Conservation (phyloP, 2,888 invertebrate genomes). For the Spisula solida region DNA sequence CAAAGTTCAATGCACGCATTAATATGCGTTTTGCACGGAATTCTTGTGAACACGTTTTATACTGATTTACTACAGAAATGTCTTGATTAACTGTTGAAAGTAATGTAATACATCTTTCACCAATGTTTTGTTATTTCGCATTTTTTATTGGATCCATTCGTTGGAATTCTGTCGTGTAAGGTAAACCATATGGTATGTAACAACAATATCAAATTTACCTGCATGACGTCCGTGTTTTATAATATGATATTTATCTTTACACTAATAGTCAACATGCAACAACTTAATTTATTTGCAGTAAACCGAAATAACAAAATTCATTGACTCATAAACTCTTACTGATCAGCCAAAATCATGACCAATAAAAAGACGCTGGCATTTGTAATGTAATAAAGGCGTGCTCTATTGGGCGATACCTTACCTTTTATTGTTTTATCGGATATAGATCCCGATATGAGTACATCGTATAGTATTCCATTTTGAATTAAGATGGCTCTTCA, state of each 20-base stretch:
- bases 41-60: background rate
- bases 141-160: background rate
- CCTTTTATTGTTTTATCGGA: too few species aligned
- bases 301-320: background rate
- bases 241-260: background rate
- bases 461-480: too few species aligned
- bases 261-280: background rate
- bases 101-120: slow-evolving; percentile 15
- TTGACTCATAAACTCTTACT: background rate
- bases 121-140: background rate
- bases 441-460: too few species aligned
- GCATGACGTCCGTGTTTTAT: background rate
- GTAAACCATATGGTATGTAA: background rate
- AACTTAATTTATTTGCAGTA: background rate
- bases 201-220: background rate
- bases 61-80: background rate
- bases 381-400: background rate
- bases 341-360: background rate
- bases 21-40: background rate
- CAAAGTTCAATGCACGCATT: background rate
- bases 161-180: background rate
- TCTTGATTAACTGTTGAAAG: slow-evolving; percentile 8
- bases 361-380: background rate
- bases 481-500: too few species aligned
- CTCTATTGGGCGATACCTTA: too few species aligned